Evolutionary conservation across 2,797 vertebrate species (phyloP).

Genomic region (Girardinus metallicus): DNA sequence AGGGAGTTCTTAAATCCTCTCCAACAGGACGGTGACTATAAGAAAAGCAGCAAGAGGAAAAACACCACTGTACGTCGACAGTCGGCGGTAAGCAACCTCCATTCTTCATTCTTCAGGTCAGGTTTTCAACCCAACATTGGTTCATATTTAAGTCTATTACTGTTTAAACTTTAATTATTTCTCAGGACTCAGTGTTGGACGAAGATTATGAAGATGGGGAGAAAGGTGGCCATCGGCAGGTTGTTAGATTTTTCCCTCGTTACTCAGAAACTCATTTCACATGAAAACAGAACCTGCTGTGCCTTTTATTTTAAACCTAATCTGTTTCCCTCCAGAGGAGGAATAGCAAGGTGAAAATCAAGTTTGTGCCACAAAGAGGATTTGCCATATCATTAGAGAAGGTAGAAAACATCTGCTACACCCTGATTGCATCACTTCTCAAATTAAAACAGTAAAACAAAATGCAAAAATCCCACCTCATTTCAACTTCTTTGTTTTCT

Average conservation of each 20-base stretch:
- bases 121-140: neutral
- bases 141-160: too few relatives aligned
- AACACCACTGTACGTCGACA: slow-evolving; percentile 13
- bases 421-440: neutral
- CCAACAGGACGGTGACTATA: slow-evolving; percentile 15
- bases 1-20: neutral
- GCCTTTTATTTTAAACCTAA: neutral
- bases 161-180: neutral
- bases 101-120: neutral
- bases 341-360: slow-evolving; percentile 61
- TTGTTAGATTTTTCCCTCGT: neutral
- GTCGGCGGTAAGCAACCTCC: slow-evolving; percentile 54
- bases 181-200: slow-evolving; percentile 46
- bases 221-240: slow-evolving; percentile 12
- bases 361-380: slow-evolving; percentile 65
- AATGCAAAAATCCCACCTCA: neutral
- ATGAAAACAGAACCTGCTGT: neutral
- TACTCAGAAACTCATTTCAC: neutral
- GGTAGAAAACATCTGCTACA: slow-evolving; percentile 35
- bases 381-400: slow-evolving; percentile 46
- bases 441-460: neutral
- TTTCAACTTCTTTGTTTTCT: neutral
- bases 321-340: slow-evolving; percentile 44
- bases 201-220: slow-evolving; percentile 32
- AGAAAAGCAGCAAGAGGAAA: slow-evolving; percentile 8